Base-by-base conservation (phyloP, 2,888 invertebrate species). In the Lasius fuliginosus region DNA sequence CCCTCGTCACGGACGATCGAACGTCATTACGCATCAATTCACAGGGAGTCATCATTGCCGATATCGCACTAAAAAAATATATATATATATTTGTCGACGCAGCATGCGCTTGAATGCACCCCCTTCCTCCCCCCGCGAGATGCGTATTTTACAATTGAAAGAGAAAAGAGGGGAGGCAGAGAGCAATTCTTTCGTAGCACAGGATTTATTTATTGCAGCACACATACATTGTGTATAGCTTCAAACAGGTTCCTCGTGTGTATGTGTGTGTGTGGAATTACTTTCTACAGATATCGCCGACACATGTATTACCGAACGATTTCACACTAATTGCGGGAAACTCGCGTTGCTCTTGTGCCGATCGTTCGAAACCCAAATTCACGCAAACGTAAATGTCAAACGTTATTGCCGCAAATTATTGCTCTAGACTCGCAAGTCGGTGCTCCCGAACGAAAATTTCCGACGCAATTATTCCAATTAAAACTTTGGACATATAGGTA, bases 1-100 rank as follows among this genome's bases (percentile, higher is more conserved):
- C 58, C 23, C 33, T 60, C 79, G 46, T 69, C 42, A 69, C 23
- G 23, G 71, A 81, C 46, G 33, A 18, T 60, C 33, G 33, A 27
- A 46, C 27, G 27, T 12, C n/a, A 46, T 79, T 60, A 36, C 58
- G 42, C 30, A 46, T 36, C 60, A 71, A 71, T 60, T 79, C 33
- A 40, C 56, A 36, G n/a, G 5, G 8, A 62, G 33, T 46, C 27
- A 33, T 60, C 33, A 71, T 33, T 46, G 42, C 33, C 42, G 33
- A 58, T 46, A 23, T 60, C 33, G 60, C 18, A 60, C 6, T 6
- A 40, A 40, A 33, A 64, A 77, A 65, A 58, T 27, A 23, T 40
- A 9, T 8, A 46, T 46, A 15, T 15, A 4, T 23, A 36, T 36
- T 79, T 33, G 69, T 46, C 30, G 58, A 42, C 36, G n/a, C 15